phyloP scores from a whole-genome alignment of 2,888 invertebrate genomes.

The Rutpela maculata region DNA sequence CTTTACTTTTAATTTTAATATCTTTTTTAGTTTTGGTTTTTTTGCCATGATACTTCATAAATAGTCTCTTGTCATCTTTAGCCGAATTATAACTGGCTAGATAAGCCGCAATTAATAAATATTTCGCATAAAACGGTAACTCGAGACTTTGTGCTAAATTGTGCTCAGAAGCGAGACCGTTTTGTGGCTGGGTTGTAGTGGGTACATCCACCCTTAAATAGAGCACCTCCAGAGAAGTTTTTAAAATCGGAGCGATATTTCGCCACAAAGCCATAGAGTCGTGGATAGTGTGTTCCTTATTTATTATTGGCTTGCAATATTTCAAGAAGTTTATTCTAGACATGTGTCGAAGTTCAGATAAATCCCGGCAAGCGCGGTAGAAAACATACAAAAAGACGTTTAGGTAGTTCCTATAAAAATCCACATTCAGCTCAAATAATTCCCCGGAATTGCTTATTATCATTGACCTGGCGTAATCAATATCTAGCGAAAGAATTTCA shows the following conservation, averaged over 20 bases:
- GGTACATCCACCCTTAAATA: constrained; percentile 80
- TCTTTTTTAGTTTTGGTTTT: constrained; percentile 81
- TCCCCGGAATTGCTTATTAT: constrained; percentile 60
- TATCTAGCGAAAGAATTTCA: constrained; percentile 74
- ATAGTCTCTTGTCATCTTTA: constrained; percentile 90
- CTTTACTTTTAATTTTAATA: constrained; percentile 79
- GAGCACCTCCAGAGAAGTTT: constrained; percentile 84
- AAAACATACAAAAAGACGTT: constrained; percentile 90
- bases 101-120: constrained; percentile 91
- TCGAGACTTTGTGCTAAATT: constrained; percentile 82
- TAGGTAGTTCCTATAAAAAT: constrained; percentile 87
- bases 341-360: constrained; percentile 88
- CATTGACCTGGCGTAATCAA: constrained; percentile 63
- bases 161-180: constrained; percentile 56
- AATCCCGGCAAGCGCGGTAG: constrained; percentile 88
- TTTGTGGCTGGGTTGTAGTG: constrained; percentile 44
- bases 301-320: constrained; percentile 87
- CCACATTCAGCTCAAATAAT: constrained; percentile 65
- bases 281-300: constrained; percentile 78
- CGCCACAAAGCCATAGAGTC: constrained; percentile 87
- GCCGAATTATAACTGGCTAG: constrained; percentile 95
- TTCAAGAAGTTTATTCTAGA: constrained; percentile 85
- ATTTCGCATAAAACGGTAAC: constrained; percentile 93
- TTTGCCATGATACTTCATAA: constrained; percentile 87
- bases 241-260: constrained; percentile 85